Conservation (phyloP, 1,140 invertebrate species). For the Tetraneura akinire region DNA sequence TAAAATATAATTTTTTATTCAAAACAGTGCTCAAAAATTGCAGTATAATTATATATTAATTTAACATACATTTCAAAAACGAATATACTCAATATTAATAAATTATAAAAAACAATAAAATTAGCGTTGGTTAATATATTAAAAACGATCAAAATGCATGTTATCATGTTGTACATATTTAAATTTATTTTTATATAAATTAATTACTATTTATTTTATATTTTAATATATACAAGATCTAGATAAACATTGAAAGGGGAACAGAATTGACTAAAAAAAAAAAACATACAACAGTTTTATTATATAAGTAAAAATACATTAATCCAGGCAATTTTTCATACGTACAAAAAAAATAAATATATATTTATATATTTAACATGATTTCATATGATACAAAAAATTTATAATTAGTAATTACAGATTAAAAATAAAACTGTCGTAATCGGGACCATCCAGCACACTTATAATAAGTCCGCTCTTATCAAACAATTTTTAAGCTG, state of each 20-base stretch:
- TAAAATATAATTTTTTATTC: background rate
- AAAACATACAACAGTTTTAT: conserved; percentile 45
- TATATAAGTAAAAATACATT: conserved; percentile 48
- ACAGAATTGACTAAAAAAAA: conserved; percentile 42
- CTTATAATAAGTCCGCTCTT: conserved; percentile 35
- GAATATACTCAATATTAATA: background rate
- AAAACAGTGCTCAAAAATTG: background rate
- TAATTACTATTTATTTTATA: conserved; percentile 30
- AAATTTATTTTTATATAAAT: conserved; percentile 43
- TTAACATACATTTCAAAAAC: background rate
- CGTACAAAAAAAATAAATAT: conserved; percentile 13
- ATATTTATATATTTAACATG: background rate
- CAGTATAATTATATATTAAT: background rate
- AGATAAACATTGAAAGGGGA: conserved; percentile 29
- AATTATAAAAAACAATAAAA: background rate
- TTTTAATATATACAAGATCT: conserved; percentile 28
- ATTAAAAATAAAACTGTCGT: conserved; percentile 5
- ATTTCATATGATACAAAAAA: conserved; percentile 14
- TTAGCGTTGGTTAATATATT: background rate
- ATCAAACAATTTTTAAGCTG: background rate
- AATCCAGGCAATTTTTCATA: conserved; percentile 27
- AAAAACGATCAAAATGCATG: background rate
- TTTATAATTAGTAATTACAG: background rate
- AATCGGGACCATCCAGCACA: background rate
- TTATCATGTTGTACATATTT: background rate